Conservation (phyloP, 1,140 invertebrate genomes). For the Halictus rubicundus region DNA sequence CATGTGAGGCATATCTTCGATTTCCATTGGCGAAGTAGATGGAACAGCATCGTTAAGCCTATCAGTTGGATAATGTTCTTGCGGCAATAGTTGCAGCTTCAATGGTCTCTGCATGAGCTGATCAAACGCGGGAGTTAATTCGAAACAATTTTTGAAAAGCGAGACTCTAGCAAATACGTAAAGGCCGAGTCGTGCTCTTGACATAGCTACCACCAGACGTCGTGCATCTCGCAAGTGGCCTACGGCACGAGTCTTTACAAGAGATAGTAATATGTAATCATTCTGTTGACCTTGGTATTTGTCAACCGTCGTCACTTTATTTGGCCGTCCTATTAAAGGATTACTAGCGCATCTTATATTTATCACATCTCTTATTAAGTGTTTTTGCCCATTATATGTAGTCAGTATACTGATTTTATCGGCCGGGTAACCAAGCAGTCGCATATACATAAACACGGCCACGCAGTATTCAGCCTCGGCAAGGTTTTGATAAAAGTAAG, state of each 20-base stretch:
- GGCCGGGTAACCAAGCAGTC: slow-evolving; percentile 97
- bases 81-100: slow-evolving; percentile 88
- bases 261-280: slow-evolving; percentile 97
- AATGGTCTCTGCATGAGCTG: slow-evolving; percentile 89
- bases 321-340: slow-evolving; percentile 96
- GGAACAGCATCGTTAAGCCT: slow-evolving; percentile 79
- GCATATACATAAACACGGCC: slow-evolving; percentile 99
- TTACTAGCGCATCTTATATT: slow-evolving; percentile 96
- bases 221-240: slow-evolving; percentile 98
- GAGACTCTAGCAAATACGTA: slow-evolving; percentile 97
- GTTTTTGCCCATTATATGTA: slow-evolving; percentile 99
- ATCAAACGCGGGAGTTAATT: slow-evolving; percentile 96
- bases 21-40: slow-evolving; percentile 78
- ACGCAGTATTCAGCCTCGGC: slow-evolving; percentile 99
- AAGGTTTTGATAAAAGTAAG: slow-evolving; percentile 99
- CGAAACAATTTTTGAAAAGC: slow-evolving; percentile 98
- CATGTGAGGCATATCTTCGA: slow-evolving; percentile 95
- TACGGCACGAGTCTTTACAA: slow-evolving; percentile 97
- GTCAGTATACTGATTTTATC: slow-evolving; percentile 99
- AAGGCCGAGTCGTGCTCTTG: slow-evolving; percentile 96
- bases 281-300: slow-evolving; percentile 99
- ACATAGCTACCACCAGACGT: slow-evolving; percentile 98
- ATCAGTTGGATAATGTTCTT: slow-evolving; percentile 89
- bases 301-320: slow-evolving; percentile 98
- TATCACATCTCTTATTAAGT: slow-evolving; percentile 97